These are phyloP conservation scores for Falcunculus frontatus DNA, from an alignment of 2,113 vertebrate genomes.

Conservation along the genomic window DNA sequence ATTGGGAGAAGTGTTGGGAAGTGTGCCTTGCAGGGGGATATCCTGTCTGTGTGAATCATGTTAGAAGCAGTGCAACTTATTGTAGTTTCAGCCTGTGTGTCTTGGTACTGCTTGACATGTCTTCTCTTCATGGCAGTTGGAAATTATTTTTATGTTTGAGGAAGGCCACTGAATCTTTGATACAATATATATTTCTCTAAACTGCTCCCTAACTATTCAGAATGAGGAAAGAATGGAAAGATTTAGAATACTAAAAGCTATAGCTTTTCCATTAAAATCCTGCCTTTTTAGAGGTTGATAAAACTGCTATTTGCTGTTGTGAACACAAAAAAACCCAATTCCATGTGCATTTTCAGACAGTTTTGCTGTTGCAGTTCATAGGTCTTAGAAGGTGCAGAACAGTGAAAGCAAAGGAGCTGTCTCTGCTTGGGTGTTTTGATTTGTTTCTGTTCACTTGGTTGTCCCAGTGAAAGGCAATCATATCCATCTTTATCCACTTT, in stretches of 20 bases:
- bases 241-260: neutral
- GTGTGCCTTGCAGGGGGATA: accelerated
- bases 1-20: neutral
- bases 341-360: neutral
- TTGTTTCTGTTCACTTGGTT: neutral
- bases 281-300: neutral
- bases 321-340: neutral
- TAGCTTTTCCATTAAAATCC: neutral
- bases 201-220: neutral
- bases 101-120: neutral
- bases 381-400: neutral
- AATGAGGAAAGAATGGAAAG: neutral
- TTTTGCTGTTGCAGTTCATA: neutral
- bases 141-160: neutral
- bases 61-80: neutral
- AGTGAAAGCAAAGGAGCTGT: neutral
- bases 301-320: neutral
- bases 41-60: neutral
- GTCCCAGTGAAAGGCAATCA: neutral
- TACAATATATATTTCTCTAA: neutral
- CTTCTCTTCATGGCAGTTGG: neutral
- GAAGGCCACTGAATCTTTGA: neutral
- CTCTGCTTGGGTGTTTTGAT: neutral
- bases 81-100: neutral
- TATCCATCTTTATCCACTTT: neutral